Evolutionary conservation across 2,888 invertebrate genomes (phyloP), one percentile per base, ranked within the genome.

Genomic region (Polymixis flavicincta): DNA sequence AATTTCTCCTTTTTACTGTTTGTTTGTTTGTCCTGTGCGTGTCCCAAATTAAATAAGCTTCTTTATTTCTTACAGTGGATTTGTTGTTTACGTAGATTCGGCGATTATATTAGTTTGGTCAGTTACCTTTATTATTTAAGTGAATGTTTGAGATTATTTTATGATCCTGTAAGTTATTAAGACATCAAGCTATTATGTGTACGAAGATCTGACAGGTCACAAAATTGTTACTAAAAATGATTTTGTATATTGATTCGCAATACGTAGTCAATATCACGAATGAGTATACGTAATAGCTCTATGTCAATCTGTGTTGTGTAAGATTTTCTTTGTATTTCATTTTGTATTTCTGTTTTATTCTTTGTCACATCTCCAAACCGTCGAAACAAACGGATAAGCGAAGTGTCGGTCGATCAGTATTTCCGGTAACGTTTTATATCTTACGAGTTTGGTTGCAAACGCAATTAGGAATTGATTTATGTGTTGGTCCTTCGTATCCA

Each of bases 401-500:
- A 89, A 87, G 86, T 81, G 82, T 85, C 77, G 80, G 80, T 82
- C 79, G 88, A 88, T 87, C 89, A 88, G 91, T 91, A 89, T 90
- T 92, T 84, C 83, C 77, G 86, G 87, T 80, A 78, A 85, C 17
- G 86, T 86, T 84, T 69, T 84, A 84, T 85, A 86, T 83, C 84
- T 90, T 89, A 88, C 17, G 88, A 90, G 90, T 91, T 92, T 88
- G 92, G 91, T 93, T 92, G 93, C 92, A 90, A 89, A 82, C 82
- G 91, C 91, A 92, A 92, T 87, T 90, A 89, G 88, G 91, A 90
- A 90, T 92, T 91, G 91, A 88, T 92, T 93, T 92, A 86, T 87
- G 85, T 88, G 90, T 92, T 90, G 93, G 91, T 91, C 91, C 91
- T 93, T 93, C 90, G 89, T 89, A 93, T 93, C 90, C 92, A 92